Base-by-base conservation (phyloP, 2,888 invertebrate genomes). In the Tipula vernalis region DNA sequence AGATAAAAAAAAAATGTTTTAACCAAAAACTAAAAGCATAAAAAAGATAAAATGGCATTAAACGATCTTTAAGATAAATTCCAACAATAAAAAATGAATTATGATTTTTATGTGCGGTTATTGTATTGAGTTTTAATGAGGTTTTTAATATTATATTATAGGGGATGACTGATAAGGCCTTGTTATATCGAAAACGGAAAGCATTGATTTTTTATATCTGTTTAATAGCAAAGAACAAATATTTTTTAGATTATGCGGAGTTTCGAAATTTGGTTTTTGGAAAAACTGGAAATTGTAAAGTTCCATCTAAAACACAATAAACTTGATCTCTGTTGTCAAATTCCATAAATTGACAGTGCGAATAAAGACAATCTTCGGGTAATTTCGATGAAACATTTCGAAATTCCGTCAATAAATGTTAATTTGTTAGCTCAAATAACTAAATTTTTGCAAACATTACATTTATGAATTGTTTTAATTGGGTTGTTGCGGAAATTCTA, bases 1-100 rank as follows among this genome's bases (percentile, higher is more conserved):
- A 71, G 71, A 71, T 71, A 71, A 71, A 71, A 71, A 71, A 71
- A 71, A 71, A 51, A n/a, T 3, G n/a, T 8, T 18, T 71, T 57
- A 57, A 71, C 71, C 71, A 71, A 71, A 71, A 71, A 71, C 71
- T 71, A 71, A 71, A 71, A 71, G 71, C 71, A 71, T 71, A 71
- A 12, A 71, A 71, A 71, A 71, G 71, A 71, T 71, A 71, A 71
- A 71, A 28, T 28, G 28, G 71, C 71, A 71, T 71, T 71, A 71
- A 71, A 71, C 28, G 71, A 71, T 71, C 71, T 71, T 71, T 71
- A 71, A 71, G 71, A 71, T 71, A 71, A 71, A 71, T 71, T 71
- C 28, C 8, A 71, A 71, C 28, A 71, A 71, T 71, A 71, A 71
- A 71, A 71, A 71, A 71, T 71, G 71, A 71, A 71, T 71, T 71